Conservation (phyloP, 2,113 vertebrate species). For the Seriola dumerili region DNA sequence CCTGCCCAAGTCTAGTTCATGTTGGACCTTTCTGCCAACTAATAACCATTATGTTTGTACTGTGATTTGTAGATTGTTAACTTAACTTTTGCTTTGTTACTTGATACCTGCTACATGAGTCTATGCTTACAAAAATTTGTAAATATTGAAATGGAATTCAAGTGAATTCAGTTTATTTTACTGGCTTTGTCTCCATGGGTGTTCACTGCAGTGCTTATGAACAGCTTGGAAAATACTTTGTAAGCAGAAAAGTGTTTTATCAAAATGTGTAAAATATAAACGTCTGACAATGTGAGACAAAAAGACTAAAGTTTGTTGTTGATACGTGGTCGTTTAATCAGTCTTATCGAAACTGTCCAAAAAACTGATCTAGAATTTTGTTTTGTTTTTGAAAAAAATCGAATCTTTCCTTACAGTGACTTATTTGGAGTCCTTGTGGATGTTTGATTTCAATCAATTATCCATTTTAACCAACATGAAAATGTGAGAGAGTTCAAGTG, state of each 20-base stretch:
- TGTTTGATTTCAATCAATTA: neutral
- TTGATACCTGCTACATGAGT: neutral
- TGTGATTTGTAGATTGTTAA: no score
- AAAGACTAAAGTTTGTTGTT: neutral
- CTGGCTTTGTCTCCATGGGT: neutral
- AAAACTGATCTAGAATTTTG: neutral
- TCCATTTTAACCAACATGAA: neutral
- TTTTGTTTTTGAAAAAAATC: no score
- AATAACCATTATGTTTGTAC: neutral
- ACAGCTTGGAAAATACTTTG: neutral
- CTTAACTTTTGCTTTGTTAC: neutral
- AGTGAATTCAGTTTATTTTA: neutral
- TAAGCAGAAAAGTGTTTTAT: neutral
- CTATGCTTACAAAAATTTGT: neutral
- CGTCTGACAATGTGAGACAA: neutral
- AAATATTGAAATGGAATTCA: neutral
- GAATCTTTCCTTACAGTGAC: neutral
- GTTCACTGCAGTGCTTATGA: no score
- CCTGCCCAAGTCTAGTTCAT: neutral
- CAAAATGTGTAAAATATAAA: neutral
- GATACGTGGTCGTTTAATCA: neutral
- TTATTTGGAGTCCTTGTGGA: neutral
- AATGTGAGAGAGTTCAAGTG: conserved; percentile 5
- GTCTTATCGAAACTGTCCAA: neutral
- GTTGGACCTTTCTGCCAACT: neutral